Base-by-base conservation (phyloP, 2,888 invertebrate genomes). In the Pristionchus entomophagus region DNA sequence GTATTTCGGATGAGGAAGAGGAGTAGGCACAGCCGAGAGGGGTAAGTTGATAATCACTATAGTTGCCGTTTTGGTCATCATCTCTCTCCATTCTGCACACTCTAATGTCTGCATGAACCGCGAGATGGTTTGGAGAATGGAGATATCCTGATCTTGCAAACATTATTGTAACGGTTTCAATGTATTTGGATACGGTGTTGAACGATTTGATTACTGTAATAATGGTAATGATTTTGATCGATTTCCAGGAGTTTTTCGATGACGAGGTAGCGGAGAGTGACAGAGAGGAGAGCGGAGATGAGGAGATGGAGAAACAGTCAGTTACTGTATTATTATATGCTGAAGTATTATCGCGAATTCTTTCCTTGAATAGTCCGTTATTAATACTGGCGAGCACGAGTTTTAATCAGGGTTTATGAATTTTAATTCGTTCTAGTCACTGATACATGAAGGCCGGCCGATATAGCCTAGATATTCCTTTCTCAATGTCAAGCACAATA, bases 181-280 rank as follows among this genome's bases (percentile, higher is more conserved):
- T 45, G 8, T 6, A 45, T 45, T 10, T 6, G 45, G 45, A 10
- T 45, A 45, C 45, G 45, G 45, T 45, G 14, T 45, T 14, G 45
- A 45, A 10, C 45, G 45, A 45, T 29, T 5, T 12, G 29, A 2
- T 62, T 62, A 38, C 41, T 8, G 65, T 35, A 35, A n/a, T n/a
- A 8, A 69, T 26, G 69, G 32, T 2, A 19, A 29, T 38, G 32
- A 35, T 69, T 4, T 41, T n/a, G 22, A 41, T 45, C n/a, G n/a
- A 41, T 77, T 29, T 78, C 22, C 78, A 81, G 81, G 81, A 32
- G 22, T 81, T 81, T 19, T n/a, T 81, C 26, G 81, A 81, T 17
- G 81, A 81, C 56, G 81, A 81, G 56, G 81, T 56, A 35, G 56
- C 22, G 14, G 78, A 78, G 32, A 49, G 49, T 12, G 78, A 78